Evolutionary conservation across 53 echinoderm and acorn worm genomes (phyloP), one percentile per base, ranked within the genome.

Genomic region (Henricia sp.): DNA sequence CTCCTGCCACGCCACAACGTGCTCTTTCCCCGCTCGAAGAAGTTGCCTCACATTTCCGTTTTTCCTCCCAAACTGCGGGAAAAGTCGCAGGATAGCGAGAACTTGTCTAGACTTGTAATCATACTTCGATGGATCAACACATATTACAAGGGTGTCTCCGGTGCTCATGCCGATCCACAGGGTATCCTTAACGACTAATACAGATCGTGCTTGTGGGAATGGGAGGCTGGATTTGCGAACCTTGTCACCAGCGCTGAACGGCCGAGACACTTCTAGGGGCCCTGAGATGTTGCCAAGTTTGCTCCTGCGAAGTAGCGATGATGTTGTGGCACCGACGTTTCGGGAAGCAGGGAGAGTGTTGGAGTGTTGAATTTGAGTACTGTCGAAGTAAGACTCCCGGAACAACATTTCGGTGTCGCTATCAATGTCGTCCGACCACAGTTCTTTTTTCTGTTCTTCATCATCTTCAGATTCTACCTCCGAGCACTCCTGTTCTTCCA

Each of bases 151-250:
- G n/a, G 50, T 80, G 8, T 86, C 67, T 3, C 90, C 90, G 3
- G 50, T 16, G 17, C 54, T 71, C 67, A 53, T 90, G 4, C 83
- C 85, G 1, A 90, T 32, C 90, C 85, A 90, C 14, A 90, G 66
- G 1, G 90, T 90, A 60, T 90, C 86, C 50, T 86, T 71, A 10
- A 90, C 82, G 0, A 41, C 65, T 53, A 48, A 29, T 0, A 90
- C 42, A 0, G 90, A 70, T 17, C 29, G 69, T 13, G 82, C 62
- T 50, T 84, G 64, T 12, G 88, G 64, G 0, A 71, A 19, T 2
- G 50, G 27, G 1, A 1, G 19, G 46, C 51, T 36, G 2, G 20
- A 46, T 43, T n/a, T 11, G 2, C 6, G 43, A 5, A 4, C 37
- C 2, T 14, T 16, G 11, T 29, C 9, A 14, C 67, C 67, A 38